Percentiles rank a stretch among this genome's conserved stretches.
These are phyloP conservation scores for Nematopogon swammerdamellus DNA, from an alignment of 2,888 invertebrate species.

Conservation along the genomic window DNA sequence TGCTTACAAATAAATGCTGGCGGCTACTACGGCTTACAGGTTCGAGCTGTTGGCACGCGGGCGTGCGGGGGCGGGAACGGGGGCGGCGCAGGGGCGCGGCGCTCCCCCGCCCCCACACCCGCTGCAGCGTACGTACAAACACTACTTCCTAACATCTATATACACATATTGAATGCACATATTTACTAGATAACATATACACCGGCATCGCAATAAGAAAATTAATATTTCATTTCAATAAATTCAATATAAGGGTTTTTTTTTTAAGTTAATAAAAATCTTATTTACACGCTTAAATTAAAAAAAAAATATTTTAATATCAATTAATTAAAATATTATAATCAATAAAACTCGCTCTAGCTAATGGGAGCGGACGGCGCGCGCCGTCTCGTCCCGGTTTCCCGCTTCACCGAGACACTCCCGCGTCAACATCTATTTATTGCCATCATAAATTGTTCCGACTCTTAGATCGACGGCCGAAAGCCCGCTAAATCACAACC, in stretches of 20 bases:
- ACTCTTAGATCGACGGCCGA: too few species aligned
- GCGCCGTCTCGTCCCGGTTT: too few species aligned
- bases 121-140: conserved; percentile 2
- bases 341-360: conserved; percentile 30
- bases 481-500: too few species aligned
- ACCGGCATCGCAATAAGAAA: background rate
- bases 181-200: background rate
- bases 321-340: conserved; percentile 24
- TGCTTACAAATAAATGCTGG: conserved; percentile 52
- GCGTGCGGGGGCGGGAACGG: too few species aligned
- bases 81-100: too few species aligned
- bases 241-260: too few species aligned
- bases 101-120: too few species aligned
- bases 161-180: background rate
- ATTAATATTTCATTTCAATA: background rate
- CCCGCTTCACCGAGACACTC: too few species aligned
- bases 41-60: conserved; percentile 2
- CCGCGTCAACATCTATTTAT: too few species aligned
- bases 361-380: conserved; percentile 21
- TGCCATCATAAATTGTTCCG: too few species aligned
- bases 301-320: conserved; percentile 31
- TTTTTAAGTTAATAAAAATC: conserved; percentile 43
- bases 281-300: conserved; percentile 46
- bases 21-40: conserved; percentile 34
- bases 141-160: conserved; percentile 1